These are phyloP conservation scores for Drosophila formosana DNA, from an alignment of 2,888 invertebrate species.

Conservation along the genomic window DNA sequence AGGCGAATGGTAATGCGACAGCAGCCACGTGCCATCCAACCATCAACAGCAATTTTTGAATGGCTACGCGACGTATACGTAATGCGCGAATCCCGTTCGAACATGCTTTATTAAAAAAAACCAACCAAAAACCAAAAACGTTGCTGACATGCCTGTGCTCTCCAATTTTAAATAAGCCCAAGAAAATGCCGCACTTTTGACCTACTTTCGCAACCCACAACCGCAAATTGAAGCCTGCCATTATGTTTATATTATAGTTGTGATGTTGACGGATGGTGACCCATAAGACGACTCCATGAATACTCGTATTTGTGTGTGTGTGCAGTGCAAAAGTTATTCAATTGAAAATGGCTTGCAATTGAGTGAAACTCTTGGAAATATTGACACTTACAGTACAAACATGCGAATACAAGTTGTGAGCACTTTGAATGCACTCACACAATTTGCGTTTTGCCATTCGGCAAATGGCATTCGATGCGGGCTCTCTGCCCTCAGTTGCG, in stretches of 20 bases:
- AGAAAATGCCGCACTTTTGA: not conserved
- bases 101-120: constrained; percentile 21
- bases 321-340: constrained; percentile 18
- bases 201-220: not conserved
- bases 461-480: constrained; percentile 41
- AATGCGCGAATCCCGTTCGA: not conserved
- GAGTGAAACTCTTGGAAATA: constrained; percentile 30
- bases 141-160: not conserved
- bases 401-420: not conserved
- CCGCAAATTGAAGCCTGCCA: not conserved
- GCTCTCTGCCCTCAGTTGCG: constrained; percentile 23
- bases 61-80: constrained; percentile 45
- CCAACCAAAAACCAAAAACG: not conserved
- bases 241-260: not conserved
- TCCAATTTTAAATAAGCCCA: not conserved
- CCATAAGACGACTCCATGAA: not conserved
- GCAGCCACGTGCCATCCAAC: constrained; percentile 52
- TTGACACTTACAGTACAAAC: constrained; percentile 49
- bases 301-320: constrained; percentile 11
- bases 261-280: not conserved
- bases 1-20: constrained; percentile 32
- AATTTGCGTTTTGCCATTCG: constrained; percentile 36
- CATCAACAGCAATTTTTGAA: constrained; percentile 44
- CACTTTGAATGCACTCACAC: constrained; percentile 49
- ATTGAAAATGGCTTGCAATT: constrained; percentile 22